Conservation (phyloP, 2,888 invertebrate genomes). For the Autographa pulchrina region DNA sequence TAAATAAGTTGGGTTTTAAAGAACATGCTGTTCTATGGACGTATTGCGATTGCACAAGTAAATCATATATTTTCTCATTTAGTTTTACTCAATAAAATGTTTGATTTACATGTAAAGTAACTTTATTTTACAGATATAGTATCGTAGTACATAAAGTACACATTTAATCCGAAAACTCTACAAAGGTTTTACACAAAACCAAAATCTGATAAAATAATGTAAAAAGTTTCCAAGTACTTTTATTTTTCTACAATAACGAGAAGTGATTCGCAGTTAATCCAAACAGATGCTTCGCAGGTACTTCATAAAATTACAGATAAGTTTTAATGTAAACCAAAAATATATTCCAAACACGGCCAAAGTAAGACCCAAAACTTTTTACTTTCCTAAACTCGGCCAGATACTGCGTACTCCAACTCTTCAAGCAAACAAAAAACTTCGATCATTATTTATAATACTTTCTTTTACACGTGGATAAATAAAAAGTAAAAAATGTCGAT, state of each 20-base stretch:
- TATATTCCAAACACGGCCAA: constrained; percentile 55
- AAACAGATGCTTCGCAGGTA: background rate
- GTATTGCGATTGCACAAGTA: background rate
- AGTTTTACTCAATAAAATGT: no score
- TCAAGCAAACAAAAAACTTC: constrained; percentile 72
- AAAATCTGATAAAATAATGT: background rate
- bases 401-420: constrained; percentile 46
- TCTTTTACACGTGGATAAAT: constrained; percentile 75
- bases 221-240: background rate
- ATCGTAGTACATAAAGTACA: no score
- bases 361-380: constrained; percentile 51
- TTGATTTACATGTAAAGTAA: no score
- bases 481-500: constrained; percentile 43
- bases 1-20: background rate
- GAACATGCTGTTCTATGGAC: background rate
- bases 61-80: background rate
- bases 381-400: constrained; percentile 48
- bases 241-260: background rate
- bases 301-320: constrained; percentile 18
- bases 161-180: no score
- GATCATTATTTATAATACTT: constrained; percentile 77
- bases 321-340: constrained; percentile 47
- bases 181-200: background rate
- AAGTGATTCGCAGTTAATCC: background rate
- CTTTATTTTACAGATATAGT: no score